Base-by-base conservation (phyloP, 1,140 invertebrate genomes). In the Hormaphis cornu region DNA sequence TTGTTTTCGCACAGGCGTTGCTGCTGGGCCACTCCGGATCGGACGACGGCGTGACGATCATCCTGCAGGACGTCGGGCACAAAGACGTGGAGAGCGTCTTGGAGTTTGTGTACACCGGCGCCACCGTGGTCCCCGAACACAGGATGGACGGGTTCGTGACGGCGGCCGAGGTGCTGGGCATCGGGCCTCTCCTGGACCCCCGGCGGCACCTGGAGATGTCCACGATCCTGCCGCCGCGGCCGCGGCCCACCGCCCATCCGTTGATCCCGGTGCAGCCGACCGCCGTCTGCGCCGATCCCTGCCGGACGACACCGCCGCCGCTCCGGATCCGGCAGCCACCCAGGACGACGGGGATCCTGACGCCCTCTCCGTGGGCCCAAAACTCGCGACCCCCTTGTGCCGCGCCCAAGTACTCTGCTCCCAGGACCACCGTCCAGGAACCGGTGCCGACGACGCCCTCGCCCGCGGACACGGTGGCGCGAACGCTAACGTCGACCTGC, bases 31-130 rank as follows among this genome's bases (percentile, higher is more conserved):
- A 82, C 70, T 81, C 81, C 40, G 79, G 79, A 70, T 80, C 80
- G 54, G 80, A 80, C 70, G 78, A 82, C 20, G 10, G 20, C 61
- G 79, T 81, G 3, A 83, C 84, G 30, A 87, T 91, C 74, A 89
- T 90, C 76, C 85, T 91, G 83, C 83, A 87, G 76, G 88, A 91
- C 82, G 86, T 91, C 14, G 82, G 83, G 26, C 86, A 86, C 73
- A 84, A 86, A 74, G 87, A 91, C 77, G 79, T 91, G 70, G 84
- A 86, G 73, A 86, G 88, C 72, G 82, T 92, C 30, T 79, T 91
- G 72, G 86, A 89, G 75, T 91, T 90, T 76, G 90, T 91, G 85
- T 93, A 93, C 76, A 83, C 86, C 76, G 92, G 92, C 66, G 91
- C 94, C 80, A 91, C 94, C 9, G 80, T 80, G 18, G 80, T 85